Conservation (phyloP, 2,797 vertebrate species). For the Enteromius radiatus region DNA sequence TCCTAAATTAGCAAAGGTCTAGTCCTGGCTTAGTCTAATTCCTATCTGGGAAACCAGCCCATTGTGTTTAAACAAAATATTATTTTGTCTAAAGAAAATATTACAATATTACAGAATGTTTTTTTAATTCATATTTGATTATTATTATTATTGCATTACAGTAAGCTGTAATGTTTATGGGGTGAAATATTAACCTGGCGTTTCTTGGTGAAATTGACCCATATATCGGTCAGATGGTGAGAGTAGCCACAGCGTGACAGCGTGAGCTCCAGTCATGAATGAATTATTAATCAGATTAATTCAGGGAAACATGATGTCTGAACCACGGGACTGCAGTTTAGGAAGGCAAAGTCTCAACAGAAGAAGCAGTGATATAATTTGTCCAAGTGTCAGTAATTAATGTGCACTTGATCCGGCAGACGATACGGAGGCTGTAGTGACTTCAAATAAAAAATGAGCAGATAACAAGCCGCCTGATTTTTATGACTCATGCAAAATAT, state of each 20-base stretch:
- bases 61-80: neutral
- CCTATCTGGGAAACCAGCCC: too few species aligned
- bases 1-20: too few species aligned
- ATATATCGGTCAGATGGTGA: neutral
- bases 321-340: neutral
- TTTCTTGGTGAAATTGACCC: neutral
- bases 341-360: neutral
- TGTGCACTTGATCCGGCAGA: neutral
- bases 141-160: constrained; percentile 1
- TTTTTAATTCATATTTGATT: neutral
- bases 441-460: neutral
- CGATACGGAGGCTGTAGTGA: neutral
- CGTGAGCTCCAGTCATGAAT: neutral
- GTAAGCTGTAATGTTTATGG: neutral
- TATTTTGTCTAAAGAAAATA: neutral
- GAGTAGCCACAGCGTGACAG: neutral
- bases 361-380: neutral
- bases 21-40: too few species aligned
- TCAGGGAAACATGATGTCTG: neutral
- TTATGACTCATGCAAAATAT: constrained; percentile 13
- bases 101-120: neutral
- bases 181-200: neutral
- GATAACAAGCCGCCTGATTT: constrained; percentile 3
- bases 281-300: constrained; percentile 26
- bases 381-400: constrained; percentile 26